Evolutionary conservation across 37 sponge, comb jelly and placozoan genomes (phyloP).

Genomic region (Spongilla lacustris): DNA sequence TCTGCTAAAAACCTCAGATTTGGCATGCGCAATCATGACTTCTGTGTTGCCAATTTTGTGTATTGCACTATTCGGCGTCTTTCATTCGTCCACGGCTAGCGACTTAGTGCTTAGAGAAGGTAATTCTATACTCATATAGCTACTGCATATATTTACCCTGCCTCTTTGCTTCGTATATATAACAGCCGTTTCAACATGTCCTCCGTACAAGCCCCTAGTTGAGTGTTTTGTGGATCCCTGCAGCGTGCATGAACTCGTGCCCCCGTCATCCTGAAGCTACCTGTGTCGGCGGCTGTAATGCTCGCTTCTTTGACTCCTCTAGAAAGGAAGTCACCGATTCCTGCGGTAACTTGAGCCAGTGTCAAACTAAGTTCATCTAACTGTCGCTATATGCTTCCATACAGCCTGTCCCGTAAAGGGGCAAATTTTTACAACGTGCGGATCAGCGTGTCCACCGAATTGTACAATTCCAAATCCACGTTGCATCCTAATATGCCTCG

Average conservation of each 20-base stretch:
- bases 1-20: background rate
- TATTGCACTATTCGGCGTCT: background rate
- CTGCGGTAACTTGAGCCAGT: slow-evolving; percentile 21
- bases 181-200: slow-evolving; percentile 20
- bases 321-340: slow-evolving; percentile 41
- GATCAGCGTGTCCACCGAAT: slow-evolving; percentile 49
- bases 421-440: slow-evolving; percentile 38
- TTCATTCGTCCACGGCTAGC: background rate
- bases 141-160: background rate
- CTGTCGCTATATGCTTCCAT: background rate
- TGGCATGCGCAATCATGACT: background rate
- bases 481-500: slow-evolving; percentile 26
- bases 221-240: slow-evolving; percentile 67
- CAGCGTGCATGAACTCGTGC: slow-evolving; percentile 34
- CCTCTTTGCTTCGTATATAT: background rate
- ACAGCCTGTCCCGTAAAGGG: slow-evolving; percentile 43
- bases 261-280: slow-evolving; percentile 54
- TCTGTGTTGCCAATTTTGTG: background rate
- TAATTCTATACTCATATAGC: background rate
- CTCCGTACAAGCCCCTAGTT: slow-evolving; percentile 39
- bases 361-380: background rate
- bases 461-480: slow-evolving; percentile 37
- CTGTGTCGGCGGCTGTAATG: slow-evolving; percentile 69
- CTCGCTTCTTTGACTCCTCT: slow-evolving; percentile 44
- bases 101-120: background rate